phyloP scores from a whole-genome alignment of 2,797 vertebrate species.

The Enteromius viviparus region DNA sequence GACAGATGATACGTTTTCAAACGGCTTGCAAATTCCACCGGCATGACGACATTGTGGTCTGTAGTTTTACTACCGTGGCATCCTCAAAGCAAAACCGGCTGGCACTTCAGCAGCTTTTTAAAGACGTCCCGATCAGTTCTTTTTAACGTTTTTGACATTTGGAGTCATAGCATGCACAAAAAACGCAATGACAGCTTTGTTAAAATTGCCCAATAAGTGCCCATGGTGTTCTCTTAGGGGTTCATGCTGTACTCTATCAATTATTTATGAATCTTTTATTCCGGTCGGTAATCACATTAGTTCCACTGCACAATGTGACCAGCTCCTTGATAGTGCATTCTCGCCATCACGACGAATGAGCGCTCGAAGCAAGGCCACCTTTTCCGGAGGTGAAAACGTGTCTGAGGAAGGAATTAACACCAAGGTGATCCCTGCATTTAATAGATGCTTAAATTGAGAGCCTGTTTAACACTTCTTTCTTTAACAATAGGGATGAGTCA shows the following conservation, averaged over 20 bases:
- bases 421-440: slow-evolving; percentile 44
- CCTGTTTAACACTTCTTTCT: slow-evolving; percentile 63
- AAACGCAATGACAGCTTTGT: neutral
- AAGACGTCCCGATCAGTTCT: neutral
- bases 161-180: neutral
- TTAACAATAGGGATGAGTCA: slow-evolving; percentile 69
- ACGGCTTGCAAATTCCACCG: slow-evolving; percentile 76
- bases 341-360: slow-evolving; percentile 40
- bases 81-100: slow-evolving; percentile 22
- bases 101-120: slow-evolving; percentile 1
- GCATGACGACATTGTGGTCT: slow-evolving; percentile 62
- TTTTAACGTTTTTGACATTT: neutral
- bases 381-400: slow-evolving; percentile 34
- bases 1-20: slow-evolving; percentile 79
- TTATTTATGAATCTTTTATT: slow-evolving; percentile 52
- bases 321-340: slow-evolving; percentile 49
- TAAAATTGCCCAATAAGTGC: slow-evolving; percentile 1
- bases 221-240: neutral
- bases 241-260: slow-evolving; percentile 17
- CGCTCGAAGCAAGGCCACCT: slow-evolving; percentile 22
- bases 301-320: slow-evolving; percentile 58
- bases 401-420: slow-evolving; percentile 59
- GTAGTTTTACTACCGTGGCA: slow-evolving; percentile 23
- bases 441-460: slow-evolving; percentile 61
- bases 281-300: slow-evolving; percentile 51